Base-by-base conservation (phyloP, 2,113 vertebrate genomes). In the Alligator mississippiensis region DNA sequence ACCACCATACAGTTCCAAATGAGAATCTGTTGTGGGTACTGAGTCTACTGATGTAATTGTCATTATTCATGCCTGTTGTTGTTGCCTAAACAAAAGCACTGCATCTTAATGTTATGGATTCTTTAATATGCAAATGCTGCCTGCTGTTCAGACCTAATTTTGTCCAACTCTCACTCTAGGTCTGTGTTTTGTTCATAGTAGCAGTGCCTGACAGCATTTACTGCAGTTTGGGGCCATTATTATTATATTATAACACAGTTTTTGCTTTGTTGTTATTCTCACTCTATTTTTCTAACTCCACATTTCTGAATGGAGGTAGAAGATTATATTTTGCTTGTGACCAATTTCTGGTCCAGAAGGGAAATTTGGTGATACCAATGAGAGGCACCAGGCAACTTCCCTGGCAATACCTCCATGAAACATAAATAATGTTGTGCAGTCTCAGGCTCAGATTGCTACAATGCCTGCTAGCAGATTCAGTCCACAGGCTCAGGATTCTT, bases 91-190 rank as follows among this genome's bases (percentile, higher is more conserved):
- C 27, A 76, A 38, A 70, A 38, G 10, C 15, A 16, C 27, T 55
- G 30, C 30, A 21, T 2, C 10, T 15, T n/a, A 61, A 30, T 55
- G 66, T 54, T 72, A 68, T 0, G 0, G 78, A 13, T 75, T 30
- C 66, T 77, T 15, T 1, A 77, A 55, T 27, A 25, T 0, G 0
- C 21, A 77, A 57, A 74, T 25, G 28, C 6, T 6, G 84, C 75
- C 89, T 77, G 75, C 70, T 61, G 28, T 4, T 79, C n/a, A 68
- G 58, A 25, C n/a, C 6, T 75, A 83, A 13, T 30, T 34, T 15
- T 16, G 17, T 17, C 21, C 78, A 74, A 66, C 77, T 66, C 64
- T 3, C 1, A 13, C 47, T 6, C 7, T 9, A 9, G 54, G 6
- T 0, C 18, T 70, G 21, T n/a, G 30, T 21, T 63, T 27, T 18